Evolutionary conservation across 2,888 invertebrate genomes (phyloP), one percentile per base, ranked within the genome.

Genomic region (Baccha elongata): DNA sequence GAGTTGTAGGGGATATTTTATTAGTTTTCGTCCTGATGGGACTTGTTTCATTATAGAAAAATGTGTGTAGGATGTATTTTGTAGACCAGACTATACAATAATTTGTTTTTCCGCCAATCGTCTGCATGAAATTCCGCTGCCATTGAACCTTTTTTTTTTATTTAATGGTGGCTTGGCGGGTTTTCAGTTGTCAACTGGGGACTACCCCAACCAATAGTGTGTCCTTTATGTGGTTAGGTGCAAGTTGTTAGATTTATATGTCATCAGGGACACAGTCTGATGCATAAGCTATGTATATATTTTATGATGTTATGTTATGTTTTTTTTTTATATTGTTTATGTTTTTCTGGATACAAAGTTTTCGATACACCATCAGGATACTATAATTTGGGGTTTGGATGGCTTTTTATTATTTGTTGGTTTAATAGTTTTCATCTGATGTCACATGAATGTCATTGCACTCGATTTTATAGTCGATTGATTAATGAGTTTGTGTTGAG

Each of bases 231-330:
- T 62, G 80, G 68, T 74, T 75, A 44, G 80, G 58, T 69, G 69
- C 64, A 69, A 40, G 69, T 74, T 80, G 67, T 75, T 80, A 74
- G 80, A 69, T 80, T 80, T 75, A 80, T 80, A 35, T 17, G 69
- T 64, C 74, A 74, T 62, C 37, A 53, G 75, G 74, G 80, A 69
- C 58, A 64, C 13, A 55, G 80, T 68, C 69, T 68, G 80, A 80
- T 75, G 74, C 74, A 75, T n/a, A n/a, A n/a, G n/a, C n/a, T n/a
- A n/a, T 80, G 80, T 64, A 69, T n/a, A 73, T 79, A 79, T 79
- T 79, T 79, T 73, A 79, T 79, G 73, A 68, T 62, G 53, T 73
- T 67, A 17, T 37, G 62, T 73, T 72, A 37, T 71, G 64, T 60
- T 60, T 62, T 32, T 26, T 1, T 35, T 37, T 42, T 21, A 26